Percentiles rank a stretch among this genome's conserved stretches.
Conservation (phyloP, 2,113 vertebrate genomes). For the Syngnathus typhle region DNA sequence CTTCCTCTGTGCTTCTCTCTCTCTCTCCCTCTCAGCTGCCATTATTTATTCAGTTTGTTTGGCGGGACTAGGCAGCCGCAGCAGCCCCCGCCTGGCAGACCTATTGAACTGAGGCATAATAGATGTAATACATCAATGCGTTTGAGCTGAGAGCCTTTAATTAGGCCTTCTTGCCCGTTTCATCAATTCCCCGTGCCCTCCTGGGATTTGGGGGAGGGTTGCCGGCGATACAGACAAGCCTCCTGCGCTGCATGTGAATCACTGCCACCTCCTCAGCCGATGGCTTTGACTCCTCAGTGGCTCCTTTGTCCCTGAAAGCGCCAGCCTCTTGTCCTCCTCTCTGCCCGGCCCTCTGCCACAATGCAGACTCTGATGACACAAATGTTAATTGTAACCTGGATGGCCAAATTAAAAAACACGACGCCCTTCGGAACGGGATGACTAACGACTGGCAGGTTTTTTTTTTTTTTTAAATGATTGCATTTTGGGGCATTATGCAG, state of each 20-base stretch:
- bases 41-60: constrained; percentile 95
- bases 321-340: constrained; percentile 16
- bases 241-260: constrained; percentile 84
- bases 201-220: constrained; percentile 73
- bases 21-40: constrained; percentile 47
- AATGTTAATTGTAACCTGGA: constrained; percentile 69
- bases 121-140: constrained; percentile 99
- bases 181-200: constrained; percentile 81
- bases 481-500: constrained; percentile 14
- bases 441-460: constrained; percentile 1
- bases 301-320: constrained; percentile 53
- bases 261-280: constrained; percentile 46
- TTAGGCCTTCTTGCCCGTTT: constrained; percentile 97
- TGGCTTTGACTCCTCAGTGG: constrained; percentile 36
- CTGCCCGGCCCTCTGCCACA: constrained; percentile 55
- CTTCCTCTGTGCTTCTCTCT: constrained; percentile 6
- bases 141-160: constrained; percentile 99
- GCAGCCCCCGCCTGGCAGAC: constrained; percentile 80
- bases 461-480: not conserved
- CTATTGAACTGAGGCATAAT: constrained; percentile 93
- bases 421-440: constrained; percentile 60
- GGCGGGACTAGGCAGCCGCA: constrained; percentile 82
- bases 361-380: constrained; percentile 71
- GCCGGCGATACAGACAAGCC: constrained; percentile 67
- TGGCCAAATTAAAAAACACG: constrained; percentile 60